phyloP scores from a whole-genome alignment of 2,888 invertebrate species.

The Agrochola litura region DNA sequence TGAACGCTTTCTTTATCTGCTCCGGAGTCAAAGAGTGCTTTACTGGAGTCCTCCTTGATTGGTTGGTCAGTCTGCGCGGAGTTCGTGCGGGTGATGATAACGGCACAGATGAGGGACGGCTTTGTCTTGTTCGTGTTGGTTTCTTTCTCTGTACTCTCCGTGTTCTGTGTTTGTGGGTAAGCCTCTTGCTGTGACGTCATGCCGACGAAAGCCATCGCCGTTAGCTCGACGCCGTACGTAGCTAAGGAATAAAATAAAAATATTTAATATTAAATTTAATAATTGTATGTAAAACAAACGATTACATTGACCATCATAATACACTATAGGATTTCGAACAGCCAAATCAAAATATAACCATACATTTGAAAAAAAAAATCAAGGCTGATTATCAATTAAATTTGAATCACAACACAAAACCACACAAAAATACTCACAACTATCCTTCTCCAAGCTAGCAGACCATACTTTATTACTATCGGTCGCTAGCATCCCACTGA shows the following conservation, averaged over 20 bases:
- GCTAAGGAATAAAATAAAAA: slow-evolving; percentile 69
- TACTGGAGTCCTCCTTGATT: slow-evolving; percentile 84
- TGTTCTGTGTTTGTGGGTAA: slow-evolving; percentile 80
- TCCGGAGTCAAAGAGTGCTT: slow-evolving; percentile 85
- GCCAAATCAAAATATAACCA: background rate
- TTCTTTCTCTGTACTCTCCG: slow-evolving; percentile 82
- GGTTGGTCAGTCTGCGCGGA: slow-evolving; percentile 77
- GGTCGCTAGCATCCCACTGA: slow-evolving; percentile 84
- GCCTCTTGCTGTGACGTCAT: slow-evolving; percentile 83
- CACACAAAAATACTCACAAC: slow-evolving; percentile 78
- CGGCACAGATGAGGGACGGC: slow-evolving; percentile 85
- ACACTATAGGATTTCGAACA: background rate
- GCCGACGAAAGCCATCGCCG: slow-evolving; percentile 87
- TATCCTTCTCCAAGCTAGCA: slow-evolving; percentile 86
- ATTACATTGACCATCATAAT: background rate
- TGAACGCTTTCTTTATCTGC: slow-evolving; percentile 90
- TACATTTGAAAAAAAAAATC: background rate
- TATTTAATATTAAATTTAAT: background rate
- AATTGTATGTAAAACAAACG: background rate
- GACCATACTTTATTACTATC: slow-evolving; percentile 88
- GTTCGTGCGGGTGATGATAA: slow-evolving; percentile 81
- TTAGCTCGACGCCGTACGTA: slow-evolving; percentile 84
- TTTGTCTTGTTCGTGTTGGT: slow-evolving; percentile 79
- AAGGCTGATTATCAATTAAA: background rate
- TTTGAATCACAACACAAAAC: background rate